Conservation (phyloP, 2,113 vertebrate genomes). For the Centrocercus urophasianus region DNA sequence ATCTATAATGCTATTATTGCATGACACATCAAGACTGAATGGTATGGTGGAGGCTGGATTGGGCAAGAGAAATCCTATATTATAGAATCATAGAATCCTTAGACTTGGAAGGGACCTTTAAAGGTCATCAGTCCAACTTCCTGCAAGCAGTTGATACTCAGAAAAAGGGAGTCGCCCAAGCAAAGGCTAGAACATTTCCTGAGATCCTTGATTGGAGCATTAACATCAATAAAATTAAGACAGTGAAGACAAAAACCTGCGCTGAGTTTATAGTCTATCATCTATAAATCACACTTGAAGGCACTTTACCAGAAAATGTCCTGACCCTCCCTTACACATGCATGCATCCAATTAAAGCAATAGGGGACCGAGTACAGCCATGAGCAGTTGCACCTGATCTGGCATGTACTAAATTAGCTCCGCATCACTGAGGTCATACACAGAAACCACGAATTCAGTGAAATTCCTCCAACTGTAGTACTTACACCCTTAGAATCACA, state of each 20-base stretch:
- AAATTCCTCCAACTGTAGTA: background rate
- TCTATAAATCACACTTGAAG: background rate
- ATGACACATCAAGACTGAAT: background rate
- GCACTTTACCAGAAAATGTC: background rate
- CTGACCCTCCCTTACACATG: background rate
- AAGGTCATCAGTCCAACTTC: too few relatives aligned
- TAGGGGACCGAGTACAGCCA: background rate
- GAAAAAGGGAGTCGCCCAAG: background rate
- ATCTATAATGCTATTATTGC: background rate
- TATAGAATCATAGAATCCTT: too few relatives aligned
- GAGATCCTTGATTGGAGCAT: background rate
- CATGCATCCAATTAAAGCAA: background rate
- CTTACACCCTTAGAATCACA: background rate
- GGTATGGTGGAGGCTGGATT: background rate
- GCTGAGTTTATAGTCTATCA: background rate
- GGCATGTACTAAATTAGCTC: rapidly evolving
- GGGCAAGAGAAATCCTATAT: background rate
- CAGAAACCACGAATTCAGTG: background rate
- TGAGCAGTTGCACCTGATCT: background rate
- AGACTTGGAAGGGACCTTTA: too few relatives aligned
- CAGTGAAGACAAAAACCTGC: background rate
- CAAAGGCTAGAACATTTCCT: background rate
- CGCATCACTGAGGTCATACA: background rate
- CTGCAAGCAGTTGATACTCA: background rate
- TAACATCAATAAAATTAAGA: background rate